Evolutionary conservation across 2,797 vertebrate genomes (phyloP).

Genomic region (Nasua narica): DNA sequence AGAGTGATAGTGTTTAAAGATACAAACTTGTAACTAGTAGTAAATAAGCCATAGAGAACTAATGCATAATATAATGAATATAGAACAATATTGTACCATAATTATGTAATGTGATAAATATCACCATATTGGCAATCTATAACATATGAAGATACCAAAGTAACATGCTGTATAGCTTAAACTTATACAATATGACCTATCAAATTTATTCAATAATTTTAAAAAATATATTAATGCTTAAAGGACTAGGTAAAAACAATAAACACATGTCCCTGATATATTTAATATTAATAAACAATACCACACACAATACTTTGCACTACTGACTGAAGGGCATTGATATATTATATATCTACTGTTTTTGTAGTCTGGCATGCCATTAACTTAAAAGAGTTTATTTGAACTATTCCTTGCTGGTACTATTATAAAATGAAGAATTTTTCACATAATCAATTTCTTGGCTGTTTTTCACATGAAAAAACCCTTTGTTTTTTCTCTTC

Average conservation of each 20-base stretch:
- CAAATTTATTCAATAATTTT: not conserved
- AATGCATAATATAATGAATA: not conserved
- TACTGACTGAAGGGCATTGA: not conserved
- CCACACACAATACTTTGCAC: not conserved
- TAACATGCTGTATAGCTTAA: not conserved
- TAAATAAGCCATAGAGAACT: not conserved
- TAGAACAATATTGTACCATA: not conserved
- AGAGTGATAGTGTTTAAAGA: not conserved
- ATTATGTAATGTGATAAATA: not conserved
- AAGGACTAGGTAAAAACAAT: not conserved
- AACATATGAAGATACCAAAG: not conserved
- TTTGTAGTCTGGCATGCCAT: not conserved
- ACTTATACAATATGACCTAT: not conserved
- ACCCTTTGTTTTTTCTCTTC: not conserved
- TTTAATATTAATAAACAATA: conserved; percentile 27
- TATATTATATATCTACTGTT: not conserved
- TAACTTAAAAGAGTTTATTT: not conserved
- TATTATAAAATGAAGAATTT: not conserved
- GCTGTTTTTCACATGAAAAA: not conserved
- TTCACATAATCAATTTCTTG: not conserved
- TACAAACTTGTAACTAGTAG: not conserved
- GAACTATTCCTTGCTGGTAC: not conserved
- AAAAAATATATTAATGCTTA: not conserved
- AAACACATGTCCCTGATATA: not conserved
- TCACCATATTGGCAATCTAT: not conserved